Evolutionary conservation across 2,113 vertebrate species (phyloP), one percentile per base, ranked within the genome.

Genomic region (Columbina picui): DNA sequence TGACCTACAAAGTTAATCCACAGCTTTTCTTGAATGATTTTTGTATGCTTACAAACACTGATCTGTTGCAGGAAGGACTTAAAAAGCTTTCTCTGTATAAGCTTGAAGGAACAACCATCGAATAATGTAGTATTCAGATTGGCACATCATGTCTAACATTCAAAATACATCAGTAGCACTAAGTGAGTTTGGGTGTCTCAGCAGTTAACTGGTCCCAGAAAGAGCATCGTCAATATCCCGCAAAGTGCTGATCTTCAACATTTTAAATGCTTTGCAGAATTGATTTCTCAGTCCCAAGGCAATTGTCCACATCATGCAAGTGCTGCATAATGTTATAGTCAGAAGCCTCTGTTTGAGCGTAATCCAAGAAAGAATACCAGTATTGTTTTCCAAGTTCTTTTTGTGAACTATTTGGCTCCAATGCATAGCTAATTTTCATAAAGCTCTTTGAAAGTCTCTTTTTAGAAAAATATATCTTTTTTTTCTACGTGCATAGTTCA

Each of bases 261-360:
- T 86, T 95, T 92, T 87, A 69, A 91, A 78, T 53, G 69, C 87
- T 94, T 82, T 86, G 34, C 63, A 83, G 84, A 91, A 85, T 4
- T 83, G 89, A 90, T 93, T 94, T 80, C 91, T 93, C 64, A 89
- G 83, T 95, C 86, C 83, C 83, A 69, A 71, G 88, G 76, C 88
- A 92, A 65, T 96, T 92, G 93, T 78, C 79, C 80, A 41, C 95
- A 93, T 90, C 96, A 93, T 90, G 86, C 73, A 92, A 88, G 88
- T 86, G 69, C 92, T 95, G 92, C 73, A 41, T 64, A 49, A 68
- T 79, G n/a, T 90, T 96, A 86, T 14, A 90, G 83, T 71, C 88
- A 88, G 88, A 74, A 90, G 92, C 93, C 93, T 95, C 94, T 0
- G 91, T 95, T 95, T 94, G 92, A 95, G 85, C 94, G 52, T 78